phyloP scores from a whole-genome alignment of 2,113 vertebrate genomes.

The Entomyzon cyanotis region DNA sequence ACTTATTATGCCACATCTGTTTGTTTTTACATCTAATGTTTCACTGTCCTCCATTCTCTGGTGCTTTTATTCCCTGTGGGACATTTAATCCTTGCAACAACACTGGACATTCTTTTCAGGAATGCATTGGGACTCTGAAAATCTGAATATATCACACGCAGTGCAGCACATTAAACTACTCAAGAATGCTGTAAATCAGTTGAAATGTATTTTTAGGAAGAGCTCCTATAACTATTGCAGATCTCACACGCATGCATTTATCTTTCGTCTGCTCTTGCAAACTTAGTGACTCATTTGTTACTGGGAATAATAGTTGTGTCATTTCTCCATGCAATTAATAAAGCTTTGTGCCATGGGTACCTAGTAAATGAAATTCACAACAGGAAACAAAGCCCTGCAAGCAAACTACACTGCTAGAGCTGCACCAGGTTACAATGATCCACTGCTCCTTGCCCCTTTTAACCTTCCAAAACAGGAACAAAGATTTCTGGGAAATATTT shows the following conservation, averaged over 20 bases:
- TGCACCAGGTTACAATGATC: not conserved
- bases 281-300: conserved; percentile 40
- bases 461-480: not conserved
- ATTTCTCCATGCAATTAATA: conserved; percentile 10
- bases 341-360: not conserved
- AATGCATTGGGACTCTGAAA: not conserved
- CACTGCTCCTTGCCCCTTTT: not conserved
- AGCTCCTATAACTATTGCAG: not conserved
- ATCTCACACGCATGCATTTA: not conserved
- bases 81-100: conserved; percentile 30
- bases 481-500: not conserved
- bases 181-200: conserved; percentile 12
- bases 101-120: conserved; percentile 25
- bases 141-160: not conserved
- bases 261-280: not conserved
- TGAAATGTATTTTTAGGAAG: conserved; percentile 45
- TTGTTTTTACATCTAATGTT: conserved; percentile 35
- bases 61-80: not conserved
- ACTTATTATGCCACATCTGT: conserved; percentile 2
- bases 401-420: not conserved
- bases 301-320: conserved; percentile 17
- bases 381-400: conserved; percentile 25
- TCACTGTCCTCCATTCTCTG: not conserved
- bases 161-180: not conserved
- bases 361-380: conserved; percentile 27